A percentile compares a stretch with the other conserved stretches of the same genome.
Evolutionary conservation across 2,797 vertebrate genomes (phyloP).

Genomic region (Propithecus deckenii): DNA sequence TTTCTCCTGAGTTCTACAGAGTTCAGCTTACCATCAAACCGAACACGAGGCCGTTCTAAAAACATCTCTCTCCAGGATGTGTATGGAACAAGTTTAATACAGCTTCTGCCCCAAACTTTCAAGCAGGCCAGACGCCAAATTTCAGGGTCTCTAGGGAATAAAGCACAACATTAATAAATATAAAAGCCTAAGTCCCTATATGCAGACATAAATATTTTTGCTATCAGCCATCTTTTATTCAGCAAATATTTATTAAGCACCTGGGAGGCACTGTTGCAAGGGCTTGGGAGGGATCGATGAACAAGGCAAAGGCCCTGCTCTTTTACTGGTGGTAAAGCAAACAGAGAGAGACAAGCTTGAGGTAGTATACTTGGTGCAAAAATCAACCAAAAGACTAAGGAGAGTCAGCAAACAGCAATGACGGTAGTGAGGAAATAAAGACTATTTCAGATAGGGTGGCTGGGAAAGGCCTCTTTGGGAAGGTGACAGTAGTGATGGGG

Average conservation of each 20-base stretch:
- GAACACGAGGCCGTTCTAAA: conserved; percentile 94
- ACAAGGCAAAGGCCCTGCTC: not conserved
- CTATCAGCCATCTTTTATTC: not conserved
- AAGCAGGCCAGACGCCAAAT: conserved; percentile 97
- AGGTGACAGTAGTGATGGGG: not conserved
- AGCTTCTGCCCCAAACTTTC: conserved; percentile 96
- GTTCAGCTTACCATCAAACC: conserved; percentile 93
- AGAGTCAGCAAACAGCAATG: not conserved
- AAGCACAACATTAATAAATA: conserved; percentile 22
- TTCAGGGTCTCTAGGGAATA: conserved; percentile 93
- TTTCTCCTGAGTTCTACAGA: not conserved
- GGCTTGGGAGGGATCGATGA: not conserved
- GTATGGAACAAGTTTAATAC: conserved; percentile 92
- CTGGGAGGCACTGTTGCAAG: not conserved
- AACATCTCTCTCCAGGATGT: conserved; percentile 99
- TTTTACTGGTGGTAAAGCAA: not conserved
- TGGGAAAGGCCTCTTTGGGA: not conserved
- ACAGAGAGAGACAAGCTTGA: not conserved
- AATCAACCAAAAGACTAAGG: not conserved
- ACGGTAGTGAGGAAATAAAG: not conserved
- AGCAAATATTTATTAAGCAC: not conserved
- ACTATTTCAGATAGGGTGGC: not conserved
- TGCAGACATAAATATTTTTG: not conserved
- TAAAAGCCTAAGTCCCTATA: not conserved
- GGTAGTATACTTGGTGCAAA: not conserved